phyloP scores from a whole-genome alignment of 2,113 vertebrate genomes.

The Chaetodon auriga region DNA sequence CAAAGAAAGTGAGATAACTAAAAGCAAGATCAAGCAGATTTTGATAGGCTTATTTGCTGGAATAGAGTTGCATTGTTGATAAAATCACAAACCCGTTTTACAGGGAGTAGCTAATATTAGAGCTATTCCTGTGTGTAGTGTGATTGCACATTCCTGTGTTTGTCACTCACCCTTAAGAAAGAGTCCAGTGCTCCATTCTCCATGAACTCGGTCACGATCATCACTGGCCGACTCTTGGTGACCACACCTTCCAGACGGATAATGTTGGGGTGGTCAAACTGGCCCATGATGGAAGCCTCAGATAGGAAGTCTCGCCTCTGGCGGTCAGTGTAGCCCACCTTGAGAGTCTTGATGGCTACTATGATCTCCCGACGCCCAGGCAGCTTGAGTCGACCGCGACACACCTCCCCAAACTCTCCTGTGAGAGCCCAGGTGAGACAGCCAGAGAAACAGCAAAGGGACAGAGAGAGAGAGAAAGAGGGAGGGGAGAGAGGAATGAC shows the following conservation, averaged over 20 bases:
- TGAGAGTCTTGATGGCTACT: constrained; percentile 98
- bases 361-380: constrained; percentile 96
- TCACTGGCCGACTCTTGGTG: constrained; percentile 97
- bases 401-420: constrained; percentile 99
- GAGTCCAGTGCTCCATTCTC: constrained; percentile 98
- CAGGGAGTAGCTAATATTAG: background rate
- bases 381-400: constrained; percentile 94
- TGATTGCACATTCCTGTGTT: background rate
- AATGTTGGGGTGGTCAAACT: constrained; percentile 99
- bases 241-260: constrained; percentile 98
- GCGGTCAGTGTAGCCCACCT: constrained; percentile 96
- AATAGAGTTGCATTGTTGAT: constrained; percentile 15
- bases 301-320: constrained; percentile 97
- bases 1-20: constrained; percentile 50
- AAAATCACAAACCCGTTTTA: constrained; percentile 11
- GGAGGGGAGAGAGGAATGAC: constrained; percentile 73
- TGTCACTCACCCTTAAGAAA: constrained; percentile 91
- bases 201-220: constrained; percentile 99
- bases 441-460: constrained; percentile 67
- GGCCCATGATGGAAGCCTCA: constrained; percentile 98
- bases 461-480: constrained; percentile 60
- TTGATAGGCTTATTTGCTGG: constrained; percentile 2
- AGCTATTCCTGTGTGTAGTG: constrained; percentile 1
- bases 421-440: constrained; percentile 68
- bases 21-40: constrained; percentile 45